Evolutionary conservation across 2,888 invertebrate genomes (phyloP).

Genomic region (Machimus rusticus): DNA sequence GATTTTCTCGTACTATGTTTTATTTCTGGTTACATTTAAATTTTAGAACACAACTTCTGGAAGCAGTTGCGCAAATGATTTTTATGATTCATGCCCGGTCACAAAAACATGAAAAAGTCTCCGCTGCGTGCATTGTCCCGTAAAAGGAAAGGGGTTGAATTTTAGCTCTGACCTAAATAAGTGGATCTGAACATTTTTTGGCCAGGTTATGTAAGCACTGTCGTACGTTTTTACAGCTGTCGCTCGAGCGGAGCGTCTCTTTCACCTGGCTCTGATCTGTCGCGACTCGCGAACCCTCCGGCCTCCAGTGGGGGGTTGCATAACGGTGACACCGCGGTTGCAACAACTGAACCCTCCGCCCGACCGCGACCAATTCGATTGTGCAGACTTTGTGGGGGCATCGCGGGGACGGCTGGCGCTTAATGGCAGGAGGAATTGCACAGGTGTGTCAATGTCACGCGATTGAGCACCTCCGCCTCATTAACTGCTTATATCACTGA

Average conservation of each 20-base stretch:
- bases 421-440: background rate
- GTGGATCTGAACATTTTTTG: background rate
- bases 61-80: background rate
- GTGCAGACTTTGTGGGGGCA: background rate
- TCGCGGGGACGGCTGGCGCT: background rate
- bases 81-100: background rate
- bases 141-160: background rate
- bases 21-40: background rate
- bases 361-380: background rate
- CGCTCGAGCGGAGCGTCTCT: background rate
- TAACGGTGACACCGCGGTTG: background rate
- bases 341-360: background rate
- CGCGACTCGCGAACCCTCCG: background rate
- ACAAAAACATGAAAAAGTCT: background rate
- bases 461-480: background rate
- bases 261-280: background rate
- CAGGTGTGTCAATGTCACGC: constrained; percentile 3
- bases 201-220: background rate
- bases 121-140: background rate
- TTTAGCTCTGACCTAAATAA: background rate
- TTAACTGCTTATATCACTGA: background rate
- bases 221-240: background rate
- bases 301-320: background rate
- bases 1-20: background rate
- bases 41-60: background rate